Evolutionary conservation across 2,888 invertebrate species (phyloP).

Genomic region (Trachelus iudaicus): DNA sequence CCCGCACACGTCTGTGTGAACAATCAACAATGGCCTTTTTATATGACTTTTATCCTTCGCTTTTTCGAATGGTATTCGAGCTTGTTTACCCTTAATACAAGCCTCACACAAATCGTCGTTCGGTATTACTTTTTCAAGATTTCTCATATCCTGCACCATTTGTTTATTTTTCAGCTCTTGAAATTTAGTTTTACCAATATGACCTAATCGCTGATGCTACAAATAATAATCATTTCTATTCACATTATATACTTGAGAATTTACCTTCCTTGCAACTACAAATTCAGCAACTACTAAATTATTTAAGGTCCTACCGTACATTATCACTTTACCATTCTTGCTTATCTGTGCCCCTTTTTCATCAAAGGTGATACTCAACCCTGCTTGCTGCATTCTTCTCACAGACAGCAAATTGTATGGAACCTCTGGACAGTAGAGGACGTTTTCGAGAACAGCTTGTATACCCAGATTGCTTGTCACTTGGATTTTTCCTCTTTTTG

Average conservation of each 20-base stretch:
- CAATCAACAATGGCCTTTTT: too few relatives aligned
- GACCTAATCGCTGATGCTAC: conserved; percentile 47
- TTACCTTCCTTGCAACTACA: conserved; percentile 8
- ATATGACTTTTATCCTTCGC: too few relatives aligned
- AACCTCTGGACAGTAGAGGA: conserved; percentile 47
- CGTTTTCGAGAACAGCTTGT: conserved; percentile 30
- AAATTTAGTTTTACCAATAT: conserved; percentile 42
- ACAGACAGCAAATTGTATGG: conserved; percentile 46
- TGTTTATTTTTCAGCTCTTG: conserved; percentile 22
- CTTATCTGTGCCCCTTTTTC: conserved; percentile 39
- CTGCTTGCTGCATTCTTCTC: conserved; percentile 39
- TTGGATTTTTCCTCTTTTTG: conserved; percentile 43
- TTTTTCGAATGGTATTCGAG: too few relatives aligned
- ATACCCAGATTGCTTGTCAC: conserved; percentile 40
- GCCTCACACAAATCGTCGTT: conserved; percentile 48
- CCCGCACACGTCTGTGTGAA: too few relatives aligned
- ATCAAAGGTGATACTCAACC: conserved; percentile 45
- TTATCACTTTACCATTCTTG: conserved; percentile 30
- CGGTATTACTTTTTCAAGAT: conserved; percentile 21
- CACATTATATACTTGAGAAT: conserved; percentile 17
- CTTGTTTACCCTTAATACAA: conserved; percentile 8
- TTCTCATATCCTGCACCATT: conserved; percentile 27
- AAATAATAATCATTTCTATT: conserved; percentile 32
- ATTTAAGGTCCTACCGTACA: conserved; percentile 38
- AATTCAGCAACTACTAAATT: conserved; percentile 33